A percentile compares a stretch with the other conserved stretches of the same genome.
Conservation (phyloP, 2,888 invertebrate species). For the Tyria jacobaeae region DNA sequence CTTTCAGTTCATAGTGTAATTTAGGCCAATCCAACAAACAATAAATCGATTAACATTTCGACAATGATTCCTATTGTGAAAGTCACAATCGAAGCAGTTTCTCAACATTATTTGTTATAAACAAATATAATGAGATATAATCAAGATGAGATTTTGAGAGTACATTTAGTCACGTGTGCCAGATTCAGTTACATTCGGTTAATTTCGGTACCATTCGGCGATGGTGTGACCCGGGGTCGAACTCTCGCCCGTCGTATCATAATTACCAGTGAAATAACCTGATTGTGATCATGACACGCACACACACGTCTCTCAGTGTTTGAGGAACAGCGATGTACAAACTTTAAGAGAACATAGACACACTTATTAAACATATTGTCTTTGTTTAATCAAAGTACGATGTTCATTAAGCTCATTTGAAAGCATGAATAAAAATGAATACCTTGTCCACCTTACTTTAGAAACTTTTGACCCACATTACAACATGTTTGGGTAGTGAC, state of each 20-base stretch:
- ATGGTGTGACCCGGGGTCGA: slow-evolving; percentile 78
- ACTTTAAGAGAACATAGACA: slow-evolving; percentile 21
- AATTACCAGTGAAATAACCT: slow-evolving; percentile 86
- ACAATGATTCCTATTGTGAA: slow-evolving; percentile 31
- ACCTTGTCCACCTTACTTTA: no score
- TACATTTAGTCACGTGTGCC: slow-evolving; percentile 45
- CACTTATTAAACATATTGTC: not conserved
- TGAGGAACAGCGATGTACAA: slow-evolving; percentile 66
- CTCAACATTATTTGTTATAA: slow-evolving; percentile 51
- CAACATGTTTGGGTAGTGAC: no score
- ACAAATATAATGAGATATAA: slow-evolving; percentile 72
- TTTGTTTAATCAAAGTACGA: not conserved
- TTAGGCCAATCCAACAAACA: slow-evolving; percentile 35
- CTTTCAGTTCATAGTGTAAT: slow-evolving; percentile 28
- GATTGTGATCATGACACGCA: slow-evolving; percentile 85
- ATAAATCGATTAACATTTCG: slow-evolving; percentile 48
- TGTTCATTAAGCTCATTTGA: not conserved
- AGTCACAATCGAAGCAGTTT: slow-evolving; percentile 54
- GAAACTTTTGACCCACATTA: no score
- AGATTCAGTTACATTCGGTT: slow-evolving; percentile 31
- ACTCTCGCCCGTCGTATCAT: slow-evolving; percentile 81
- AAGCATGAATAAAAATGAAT: not conserved
- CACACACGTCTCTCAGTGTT: slow-evolving; percentile 71
- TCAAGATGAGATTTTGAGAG: slow-evolving; percentile 68
- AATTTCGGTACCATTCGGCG: slow-evolving; percentile 24